Evolutionary conservation across 2,888 invertebrate species (phyloP), one percentile per base, ranked within the genome.

Genomic region (Cheilosia impressa): DNA sequence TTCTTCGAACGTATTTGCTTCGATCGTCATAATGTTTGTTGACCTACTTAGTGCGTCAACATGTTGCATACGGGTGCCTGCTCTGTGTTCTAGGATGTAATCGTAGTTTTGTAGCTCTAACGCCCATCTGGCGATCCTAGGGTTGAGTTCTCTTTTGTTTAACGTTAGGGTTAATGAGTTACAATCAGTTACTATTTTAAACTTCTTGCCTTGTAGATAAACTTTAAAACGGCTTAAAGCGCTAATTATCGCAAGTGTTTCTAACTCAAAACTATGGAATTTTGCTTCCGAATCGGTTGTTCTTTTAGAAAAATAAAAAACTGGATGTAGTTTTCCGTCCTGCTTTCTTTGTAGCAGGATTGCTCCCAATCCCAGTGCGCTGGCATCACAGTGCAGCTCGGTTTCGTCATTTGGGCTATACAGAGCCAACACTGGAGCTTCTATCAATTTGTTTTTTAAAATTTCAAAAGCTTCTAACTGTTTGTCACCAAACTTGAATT

Each of bases 381-480:
- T 89, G 1, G 90, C 91, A 87, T 91, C 90, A 24, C 89, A 90
- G 60, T 91, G 91, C 47, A 91, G 71, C 75, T 91, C 90, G 4
- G 90, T 91, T 55, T 89, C 88, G 17, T 87, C 72, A 4, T 76
- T 62, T 0, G 90, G 89, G 34, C 89, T 88, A 69, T 89, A 92
- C 4, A 87, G n/a, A 4, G 78, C 22, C 15, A 53, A 13, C 2
- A 53, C 15, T 4, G 53, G 53, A 1, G 53, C 9, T 41, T 41
- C 41, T 13, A 13, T 41, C 4, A 13, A 13, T 13, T 41, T 41
- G 0, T 41, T 41, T 41, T 41, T 2, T 41, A 13, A 41, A 41
- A 1, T 3, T 15, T 41, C 41, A 7, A 41, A 41, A 9, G 13
- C 9, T 15, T 41, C 15, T 13, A 41, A 10, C 15, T 41, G 13